Conservation (phyloP, 2,888 invertebrate species). For the Cosmia trapezina region DNA sequence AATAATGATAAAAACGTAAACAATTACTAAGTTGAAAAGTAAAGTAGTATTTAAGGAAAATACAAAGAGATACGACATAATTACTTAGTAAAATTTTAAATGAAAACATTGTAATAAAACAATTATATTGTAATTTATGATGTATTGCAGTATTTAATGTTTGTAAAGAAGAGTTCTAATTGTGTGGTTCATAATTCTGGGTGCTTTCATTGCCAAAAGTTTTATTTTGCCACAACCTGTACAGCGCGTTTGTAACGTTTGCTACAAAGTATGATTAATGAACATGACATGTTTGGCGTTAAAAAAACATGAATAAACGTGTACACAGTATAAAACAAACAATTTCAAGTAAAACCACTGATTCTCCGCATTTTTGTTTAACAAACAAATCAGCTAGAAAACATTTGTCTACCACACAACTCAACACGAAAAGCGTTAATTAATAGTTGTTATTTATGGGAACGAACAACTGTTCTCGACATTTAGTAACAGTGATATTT, state of each 20-base stretch:
- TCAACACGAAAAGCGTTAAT: constrained; percentile 24
- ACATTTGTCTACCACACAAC: constrained; percentile 18
- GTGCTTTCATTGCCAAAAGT: background rate
- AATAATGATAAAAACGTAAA: too few relatives aligned
- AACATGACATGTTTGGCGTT: background rate
- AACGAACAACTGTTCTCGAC: constrained; percentile 38
- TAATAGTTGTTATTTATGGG: constrained; percentile 40
- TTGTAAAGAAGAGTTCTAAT: background rate
- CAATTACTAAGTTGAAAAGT: too few relatives aligned
- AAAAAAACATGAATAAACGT: constrained; percentile 1
- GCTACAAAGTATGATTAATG: constrained; percentile 15
- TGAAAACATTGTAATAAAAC: too few relatives aligned
- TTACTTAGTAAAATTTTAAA: too few relatives aligned
- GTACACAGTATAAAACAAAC: constrained; percentile 11
- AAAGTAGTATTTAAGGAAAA: too few relatives aligned
- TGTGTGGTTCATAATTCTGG: background rate
- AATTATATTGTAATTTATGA: too few relatives aligned
- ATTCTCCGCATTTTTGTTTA: constrained; percentile 11
- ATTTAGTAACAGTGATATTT: constrained; percentile 29
- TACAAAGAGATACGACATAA: too few relatives aligned
- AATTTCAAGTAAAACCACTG: constrained; percentile 25
- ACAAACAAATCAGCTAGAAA: constrained; percentile 32
- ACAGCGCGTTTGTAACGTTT: background rate
- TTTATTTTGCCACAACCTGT: background rate
- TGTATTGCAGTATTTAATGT: background rate